phyloP scores from a whole-genome alignment of 2,113 vertebrate species.

The Canis aureus region DNA sequence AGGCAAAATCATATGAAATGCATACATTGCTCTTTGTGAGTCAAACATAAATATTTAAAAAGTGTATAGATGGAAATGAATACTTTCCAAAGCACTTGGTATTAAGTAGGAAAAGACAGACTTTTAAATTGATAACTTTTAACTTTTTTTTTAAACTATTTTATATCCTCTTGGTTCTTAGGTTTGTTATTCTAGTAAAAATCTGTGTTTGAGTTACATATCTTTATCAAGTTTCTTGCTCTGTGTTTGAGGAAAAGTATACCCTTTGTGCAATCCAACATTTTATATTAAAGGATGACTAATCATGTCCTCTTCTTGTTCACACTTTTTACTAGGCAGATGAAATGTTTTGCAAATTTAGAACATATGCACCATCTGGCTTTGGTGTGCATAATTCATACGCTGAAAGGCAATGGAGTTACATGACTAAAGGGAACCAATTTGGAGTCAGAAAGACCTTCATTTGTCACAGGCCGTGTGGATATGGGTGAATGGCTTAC shows the following conservation, averaged over 20 bases:
- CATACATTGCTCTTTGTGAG: constrained; percentile 65
- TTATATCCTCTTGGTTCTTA: constrained; percentile 1
- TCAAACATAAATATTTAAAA: constrained; percentile 72
- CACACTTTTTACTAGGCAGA: constrained; percentile 64
- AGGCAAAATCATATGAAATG: constrained; percentile 72
- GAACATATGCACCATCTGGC: constrained; percentile 71
- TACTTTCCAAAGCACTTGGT: constrained; percentile 49
- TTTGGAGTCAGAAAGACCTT: background rate
- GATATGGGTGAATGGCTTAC: background rate
- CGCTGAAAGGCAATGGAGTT: background rate
- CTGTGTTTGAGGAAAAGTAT: background rate
- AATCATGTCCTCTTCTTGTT: constrained; percentile 61
- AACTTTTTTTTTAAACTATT: constrained; percentile 21
- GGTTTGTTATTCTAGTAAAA: constrained; percentile 41
- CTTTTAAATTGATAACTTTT: constrained; percentile 30
- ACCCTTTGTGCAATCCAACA: background rate
- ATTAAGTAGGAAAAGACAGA: background rate
- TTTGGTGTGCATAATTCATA: constrained; percentile 68
- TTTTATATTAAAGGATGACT: constrained; percentile 64
- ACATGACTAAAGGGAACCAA: background rate
- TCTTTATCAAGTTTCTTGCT: constrained; percentile 48
- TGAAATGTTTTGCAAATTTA: constrained; percentile 77
- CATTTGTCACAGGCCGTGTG: background rate
- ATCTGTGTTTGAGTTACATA: background rate
- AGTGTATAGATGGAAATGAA: background rate